Conservation (phyloP, 2,113 vertebrate genomes). For the Poeciliopsis prolifica region DNA sequence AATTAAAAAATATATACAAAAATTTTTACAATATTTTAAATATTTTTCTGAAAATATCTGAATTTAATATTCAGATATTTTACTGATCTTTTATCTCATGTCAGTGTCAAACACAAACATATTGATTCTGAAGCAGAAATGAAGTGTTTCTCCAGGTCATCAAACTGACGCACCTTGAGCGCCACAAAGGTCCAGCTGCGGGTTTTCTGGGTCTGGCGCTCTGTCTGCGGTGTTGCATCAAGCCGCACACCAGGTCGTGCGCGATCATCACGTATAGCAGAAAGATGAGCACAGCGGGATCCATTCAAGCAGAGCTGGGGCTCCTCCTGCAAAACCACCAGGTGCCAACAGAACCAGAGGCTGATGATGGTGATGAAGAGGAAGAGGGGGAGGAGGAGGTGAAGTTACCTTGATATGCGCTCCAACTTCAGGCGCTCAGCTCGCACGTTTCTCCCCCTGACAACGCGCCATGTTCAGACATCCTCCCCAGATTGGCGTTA, state of each 20-base stretch:
- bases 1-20: too few species aligned
- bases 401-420: constrained; percentile 23
- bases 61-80: too few species aligned
- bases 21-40: too few species aligned
- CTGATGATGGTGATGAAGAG: background rate
- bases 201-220: constrained; percentile 82
- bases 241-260: constrained; percentile 89
- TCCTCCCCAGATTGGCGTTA: background rate
- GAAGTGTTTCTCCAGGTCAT: too few species aligned
- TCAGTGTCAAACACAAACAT: too few species aligned
- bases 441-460: constrained; percentile 17
- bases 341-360: constrained; percentile 9
- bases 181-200: constrained; percentile 73
- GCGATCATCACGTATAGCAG: constrained; percentile 89
- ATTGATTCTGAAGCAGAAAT: too few species aligned
- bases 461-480: constrained; percentile 13
- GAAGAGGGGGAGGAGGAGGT: background rate
- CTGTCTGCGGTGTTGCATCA: constrained; percentile 87
- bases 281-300: constrained; percentile 89
- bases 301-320: constrained; percentile 72
- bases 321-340: background rate
- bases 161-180: constrained; percentile 74
- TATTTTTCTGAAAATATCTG: too few species aligned
- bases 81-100: too few species aligned
- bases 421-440: constrained; percentile 35